Percentiles rank a stretch among this genome's conserved stretches.
Conservation (phyloP, 2,797 vertebrate genomes). For the Fratercula arctica region DNA sequence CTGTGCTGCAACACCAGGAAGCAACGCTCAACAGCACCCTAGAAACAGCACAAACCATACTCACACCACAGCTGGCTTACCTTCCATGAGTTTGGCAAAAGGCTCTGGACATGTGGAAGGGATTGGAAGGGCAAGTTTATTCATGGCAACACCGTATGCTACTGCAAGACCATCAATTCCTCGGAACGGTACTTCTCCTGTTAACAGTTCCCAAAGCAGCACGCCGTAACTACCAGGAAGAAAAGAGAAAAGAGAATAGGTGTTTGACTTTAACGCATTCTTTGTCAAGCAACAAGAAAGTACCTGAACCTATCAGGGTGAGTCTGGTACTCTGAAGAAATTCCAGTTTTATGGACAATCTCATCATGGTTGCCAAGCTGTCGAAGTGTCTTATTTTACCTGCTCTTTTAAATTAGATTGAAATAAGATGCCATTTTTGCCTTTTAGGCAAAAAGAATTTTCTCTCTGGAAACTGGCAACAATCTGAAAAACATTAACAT, state of each 20-base stretch:
- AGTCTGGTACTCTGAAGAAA: neutral
- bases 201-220: slow-evolving; percentile 94
- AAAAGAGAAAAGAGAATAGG: neutral
- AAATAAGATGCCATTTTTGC: neutral
- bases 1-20: neutral
- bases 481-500: neutral
- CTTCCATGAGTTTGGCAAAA: slow-evolving; percentile 96
- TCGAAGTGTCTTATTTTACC: neutral
- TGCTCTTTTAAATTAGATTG: neutral
- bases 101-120: slow-evolving; percentile 95
- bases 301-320: neutral
- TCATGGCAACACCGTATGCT: slow-evolving; percentile 97
- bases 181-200: slow-evolving; percentile 94
- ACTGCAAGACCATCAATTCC: slow-evolving; percentile 94
- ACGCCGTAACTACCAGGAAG: slow-evolving; percentile 87
- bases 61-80: slow-evolving; percentile 72
- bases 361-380: neutral
- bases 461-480: neutral
- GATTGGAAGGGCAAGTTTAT: slow-evolving; percentile 95
- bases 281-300: neutral
- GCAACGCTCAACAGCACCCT: neutral
- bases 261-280: neutral
- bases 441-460: neutral
- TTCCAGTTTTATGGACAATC: neutral
- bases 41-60: neutral